A percentile compares a stretch with the other conserved stretches of the same genome.
Conservation (phyloP, 2,113 vertebrate species). For the Marcusenius ussheri region DNA sequence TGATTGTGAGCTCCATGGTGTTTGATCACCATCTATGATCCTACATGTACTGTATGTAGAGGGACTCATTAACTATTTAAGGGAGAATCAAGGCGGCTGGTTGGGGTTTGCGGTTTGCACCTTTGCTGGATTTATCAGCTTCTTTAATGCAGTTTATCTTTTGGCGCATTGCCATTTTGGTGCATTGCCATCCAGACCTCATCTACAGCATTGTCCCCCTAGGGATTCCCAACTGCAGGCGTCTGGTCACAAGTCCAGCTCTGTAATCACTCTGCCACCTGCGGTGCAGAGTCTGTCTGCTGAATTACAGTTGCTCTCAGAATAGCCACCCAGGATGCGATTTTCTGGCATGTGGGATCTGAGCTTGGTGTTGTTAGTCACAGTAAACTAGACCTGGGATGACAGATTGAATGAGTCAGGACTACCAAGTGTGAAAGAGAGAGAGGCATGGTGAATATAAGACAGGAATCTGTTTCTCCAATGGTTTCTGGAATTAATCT, state of each 20-base stretch:
- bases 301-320: not conserved
- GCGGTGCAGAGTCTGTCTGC: not conserved
- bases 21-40: not conserved
- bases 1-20: not conserved
- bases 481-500: not conserved
- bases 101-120: not conserved
- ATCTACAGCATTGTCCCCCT: not conserved
- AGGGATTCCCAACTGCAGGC: not conserved
- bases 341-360: not conserved
- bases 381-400: slow-evolving; percentile 1
- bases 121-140: not conserved
- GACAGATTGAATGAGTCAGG: slow-evolving; percentile 13
- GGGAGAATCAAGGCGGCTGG: not conserved
- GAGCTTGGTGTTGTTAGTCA: not conserved
- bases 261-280: not conserved
- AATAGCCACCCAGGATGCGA: not conserved
- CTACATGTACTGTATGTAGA: not conserved
- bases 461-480: not conserved
- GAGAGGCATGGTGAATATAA: not conserved
- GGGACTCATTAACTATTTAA: not conserved
- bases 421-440: not conserved
- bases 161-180: not conserved
- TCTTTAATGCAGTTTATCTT: not conserved
- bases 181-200: not conserved
- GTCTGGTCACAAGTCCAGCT: not conserved